Evolutionary conservation across 1,140 invertebrate genomes (phyloP).

Genomic region (Onthophagus taurus): DNA sequence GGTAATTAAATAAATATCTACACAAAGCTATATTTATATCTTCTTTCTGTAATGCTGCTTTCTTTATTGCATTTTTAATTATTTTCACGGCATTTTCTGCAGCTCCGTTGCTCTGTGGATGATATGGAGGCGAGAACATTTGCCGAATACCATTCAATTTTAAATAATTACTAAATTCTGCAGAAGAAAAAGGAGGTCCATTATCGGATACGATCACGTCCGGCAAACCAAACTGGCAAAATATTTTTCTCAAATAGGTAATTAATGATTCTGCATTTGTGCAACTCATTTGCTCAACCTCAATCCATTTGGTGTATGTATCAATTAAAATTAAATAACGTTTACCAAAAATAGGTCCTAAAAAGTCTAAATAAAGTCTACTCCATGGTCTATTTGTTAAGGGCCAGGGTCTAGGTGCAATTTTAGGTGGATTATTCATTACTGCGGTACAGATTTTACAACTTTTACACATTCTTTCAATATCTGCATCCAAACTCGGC

Average conservation of each 20-base stretch:
- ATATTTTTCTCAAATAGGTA: constrained; percentile 10
- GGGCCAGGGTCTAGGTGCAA: not conserved
- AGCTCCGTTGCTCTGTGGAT: constrained; percentile 23
- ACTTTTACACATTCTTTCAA: constrained; percentile 6
- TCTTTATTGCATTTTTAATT: constrained; percentile 21
- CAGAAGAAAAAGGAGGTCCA: constrained; percentile 20
- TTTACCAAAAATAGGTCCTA: not conserved
- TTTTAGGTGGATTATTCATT: constrained; percentile 5
- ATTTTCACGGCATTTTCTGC: constrained; percentile 29
- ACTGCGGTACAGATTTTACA: constrained; percentile 7
- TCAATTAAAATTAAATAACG: constrained; percentile 4
- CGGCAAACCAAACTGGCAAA: constrained; percentile 4
- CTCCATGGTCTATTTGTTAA: not conserved
- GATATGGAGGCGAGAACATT: constrained; percentile 19
- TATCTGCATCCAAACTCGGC: constrained; percentile 11
- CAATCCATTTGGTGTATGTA: constrained; percentile 1
- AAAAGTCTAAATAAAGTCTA: constrained; percentile 4
- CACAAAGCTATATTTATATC: too few species aligned
- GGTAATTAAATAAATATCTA: too few species aligned
- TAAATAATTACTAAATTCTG: constrained; percentile 24
- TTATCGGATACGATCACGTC: constrained; percentile 18
- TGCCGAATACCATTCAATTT: constrained; percentile 21
- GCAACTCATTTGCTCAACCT: constrained; percentile 1
- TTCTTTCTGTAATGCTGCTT: too few species aligned
- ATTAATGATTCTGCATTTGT: not conserved